A percentile compares a stretch with the other conserved stretches of the same genome.
Conservation (phyloP, 2,113 vertebrate species). For the Morone chrysops region DNA sequence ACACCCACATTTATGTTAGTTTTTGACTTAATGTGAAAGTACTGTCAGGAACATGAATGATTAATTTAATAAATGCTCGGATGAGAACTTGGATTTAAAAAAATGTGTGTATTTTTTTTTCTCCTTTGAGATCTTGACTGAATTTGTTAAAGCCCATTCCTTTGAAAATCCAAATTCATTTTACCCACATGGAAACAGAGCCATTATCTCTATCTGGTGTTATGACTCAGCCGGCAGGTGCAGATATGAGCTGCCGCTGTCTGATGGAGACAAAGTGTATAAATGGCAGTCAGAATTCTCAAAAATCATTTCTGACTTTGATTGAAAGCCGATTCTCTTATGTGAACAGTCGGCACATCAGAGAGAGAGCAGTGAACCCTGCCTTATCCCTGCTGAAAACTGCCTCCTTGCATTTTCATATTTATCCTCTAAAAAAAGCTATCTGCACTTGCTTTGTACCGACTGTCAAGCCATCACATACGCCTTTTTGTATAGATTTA, state of each 20-base stretch:
- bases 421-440: conserved; percentile 66
- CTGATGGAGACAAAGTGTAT: conserved; percentile 56
- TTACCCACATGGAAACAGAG: conserved; percentile 40
- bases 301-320: conserved; percentile 72
- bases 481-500: conserved; percentile 53
- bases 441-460: conserved; percentile 60
- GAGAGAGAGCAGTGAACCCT: conserved; percentile 50
- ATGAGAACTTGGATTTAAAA: conserved; percentile 6
- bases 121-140: conserved; percentile 14
- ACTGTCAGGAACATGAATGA: conserved; percentile 6
- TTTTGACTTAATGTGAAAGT: conserved; percentile 12
- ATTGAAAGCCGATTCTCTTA: conserved; percentile 70
- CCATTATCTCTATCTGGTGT: conserved; percentile 48
- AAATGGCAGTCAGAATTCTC: conserved; percentile 64
- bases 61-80: neutral
- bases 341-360: conserved; percentile 53
- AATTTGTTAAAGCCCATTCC: conserved; percentile 17
- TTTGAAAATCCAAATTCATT: conserved; percentile 44
- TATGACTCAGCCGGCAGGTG: conserved; percentile 58
- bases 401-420: conserved; percentile 62
- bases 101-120: neutral
- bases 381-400: conserved; percentile 57
- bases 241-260: conserved; percentile 56
- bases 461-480: conserved; percentile 61
- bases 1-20: conserved; percentile 5